These are phyloP conservation scores for Patella vulgata DNA, from an alignment of 1,140 invertebrate genomes.

Conservation along the genomic window DNA sequence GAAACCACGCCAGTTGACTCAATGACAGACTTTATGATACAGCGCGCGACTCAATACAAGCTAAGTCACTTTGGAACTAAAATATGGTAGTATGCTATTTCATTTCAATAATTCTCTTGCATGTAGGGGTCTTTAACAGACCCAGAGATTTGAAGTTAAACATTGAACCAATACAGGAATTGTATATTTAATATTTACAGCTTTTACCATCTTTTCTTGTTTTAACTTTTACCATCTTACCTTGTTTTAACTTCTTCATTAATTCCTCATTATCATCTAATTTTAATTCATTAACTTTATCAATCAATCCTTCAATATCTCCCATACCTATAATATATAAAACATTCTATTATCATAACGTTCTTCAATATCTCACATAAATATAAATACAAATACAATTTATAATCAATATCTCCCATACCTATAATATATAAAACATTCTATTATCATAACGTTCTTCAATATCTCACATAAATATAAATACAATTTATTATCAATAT, in stretches of 20 bases:
- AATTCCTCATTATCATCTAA: constrained; percentile 99
- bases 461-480: constrained; percentile 1
- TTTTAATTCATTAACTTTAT: constrained; percentile 99
- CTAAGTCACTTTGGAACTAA: too few species aligned
- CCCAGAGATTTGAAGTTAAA: too few species aligned
- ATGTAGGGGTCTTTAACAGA: too few species aligned
- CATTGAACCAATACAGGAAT: too few species aligned
- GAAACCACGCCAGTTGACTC: too few species aligned
- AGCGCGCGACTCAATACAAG: too few species aligned
- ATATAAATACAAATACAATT: not conserved
- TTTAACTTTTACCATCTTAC: too few species aligned
- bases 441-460: not conserved
- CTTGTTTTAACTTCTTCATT: constrained; percentile 98
- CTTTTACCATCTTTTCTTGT: too few species aligned
- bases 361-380: not conserved
- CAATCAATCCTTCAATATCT: constrained; percentile 99
- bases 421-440: constrained; percentile 69
- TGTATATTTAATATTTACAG: too few species aligned
- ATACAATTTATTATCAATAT: constrained; percentile 80
- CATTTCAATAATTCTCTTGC: too few species aligned
- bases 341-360: not conserved
- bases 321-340: constrained; percentile 84
- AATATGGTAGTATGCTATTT: too few species aligned
- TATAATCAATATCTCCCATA: constrained; percentile 98
- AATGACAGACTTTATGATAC: too few species aligned